Percentiles rank a stretch among this genome's conserved stretches.
Conservation (phyloP, 2,888 invertebrate genomes). For the Melinaea marsaeus region DNA sequence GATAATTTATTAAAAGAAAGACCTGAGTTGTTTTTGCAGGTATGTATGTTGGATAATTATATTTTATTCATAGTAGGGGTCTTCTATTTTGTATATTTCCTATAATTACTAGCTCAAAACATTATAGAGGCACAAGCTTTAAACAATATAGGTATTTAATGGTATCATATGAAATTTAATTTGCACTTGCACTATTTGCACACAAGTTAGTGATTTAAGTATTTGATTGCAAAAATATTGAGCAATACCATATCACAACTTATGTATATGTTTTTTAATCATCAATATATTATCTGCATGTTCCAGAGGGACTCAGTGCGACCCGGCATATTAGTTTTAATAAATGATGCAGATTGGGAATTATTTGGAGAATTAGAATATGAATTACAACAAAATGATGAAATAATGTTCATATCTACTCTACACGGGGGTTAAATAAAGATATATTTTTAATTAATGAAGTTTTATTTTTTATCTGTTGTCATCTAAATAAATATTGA, state of each 20-base stretch:
- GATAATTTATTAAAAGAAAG: constrained; percentile 90
- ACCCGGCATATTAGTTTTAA: constrained; percentile 94
- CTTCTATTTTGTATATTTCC: neutral
- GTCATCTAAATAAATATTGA: too few species aligned
- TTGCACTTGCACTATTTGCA: neutral
- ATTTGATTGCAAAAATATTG: neutral
- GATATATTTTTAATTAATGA: neutral
- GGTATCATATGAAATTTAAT: too few species aligned
- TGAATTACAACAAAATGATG: constrained; percentile 82
- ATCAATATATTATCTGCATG: neutral
- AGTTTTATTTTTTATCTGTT: too few species aligned
- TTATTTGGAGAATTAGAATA: constrained; percentile 86
- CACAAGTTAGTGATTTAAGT: neutral
- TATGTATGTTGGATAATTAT: constrained; percentile 25
- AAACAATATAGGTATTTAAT: too few species aligned
- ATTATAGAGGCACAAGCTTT: too few species aligned
- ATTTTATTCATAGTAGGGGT: neutral
- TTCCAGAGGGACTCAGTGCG: constrained; percentile 78
- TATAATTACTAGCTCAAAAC: constrained; percentile 1
- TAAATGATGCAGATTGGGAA: constrained; percentile 98
- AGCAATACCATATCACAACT: neutral
- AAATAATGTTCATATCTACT: constrained; percentile 89
- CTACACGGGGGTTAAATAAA: constrained; percentile 85
- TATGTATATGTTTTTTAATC: neutral
- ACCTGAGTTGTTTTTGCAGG: constrained; percentile 80